Conservation (phyloP, 2,113 vertebrate genomes). For the Pardalotus punctatus region DNA sequence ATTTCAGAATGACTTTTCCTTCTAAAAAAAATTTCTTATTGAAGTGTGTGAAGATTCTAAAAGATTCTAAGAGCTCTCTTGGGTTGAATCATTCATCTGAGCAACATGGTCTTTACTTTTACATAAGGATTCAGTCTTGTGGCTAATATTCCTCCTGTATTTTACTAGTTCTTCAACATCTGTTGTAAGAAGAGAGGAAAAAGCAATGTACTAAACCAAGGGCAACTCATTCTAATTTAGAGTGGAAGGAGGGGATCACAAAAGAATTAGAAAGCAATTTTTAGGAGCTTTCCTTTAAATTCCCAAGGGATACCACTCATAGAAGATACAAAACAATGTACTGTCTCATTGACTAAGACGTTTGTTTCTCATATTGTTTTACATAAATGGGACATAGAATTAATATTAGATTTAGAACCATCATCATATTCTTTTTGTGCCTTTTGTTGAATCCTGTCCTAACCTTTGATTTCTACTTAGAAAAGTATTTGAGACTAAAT, state of each 20-base stretch:
- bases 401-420: not conserved
- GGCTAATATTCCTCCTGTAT: not conserved
- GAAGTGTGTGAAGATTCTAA: not conserved
- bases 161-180: not conserved
- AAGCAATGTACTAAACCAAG: not conserved
- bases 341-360: not conserved
- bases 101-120: not conserved
- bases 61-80: not conserved
- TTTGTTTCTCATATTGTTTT: not conserved
- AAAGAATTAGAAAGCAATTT: not conserved
- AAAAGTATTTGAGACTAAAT: not conserved
- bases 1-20: not conserved
- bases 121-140: not conserved
- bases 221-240: not conserved
- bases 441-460: not conserved
- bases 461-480: not conserved
- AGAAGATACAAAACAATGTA: not conserved
- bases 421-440: not conserved
- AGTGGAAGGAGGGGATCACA: not conserved
- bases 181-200: not conserved
- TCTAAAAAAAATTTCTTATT: not conserved
- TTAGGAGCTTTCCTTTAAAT: not conserved
- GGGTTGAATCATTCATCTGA: not conserved
- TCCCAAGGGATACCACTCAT: not conserved
- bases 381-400: not conserved